Conservation (phyloP, 1,140 invertebrate species). For the Homalodisca vitripennis region DNA sequence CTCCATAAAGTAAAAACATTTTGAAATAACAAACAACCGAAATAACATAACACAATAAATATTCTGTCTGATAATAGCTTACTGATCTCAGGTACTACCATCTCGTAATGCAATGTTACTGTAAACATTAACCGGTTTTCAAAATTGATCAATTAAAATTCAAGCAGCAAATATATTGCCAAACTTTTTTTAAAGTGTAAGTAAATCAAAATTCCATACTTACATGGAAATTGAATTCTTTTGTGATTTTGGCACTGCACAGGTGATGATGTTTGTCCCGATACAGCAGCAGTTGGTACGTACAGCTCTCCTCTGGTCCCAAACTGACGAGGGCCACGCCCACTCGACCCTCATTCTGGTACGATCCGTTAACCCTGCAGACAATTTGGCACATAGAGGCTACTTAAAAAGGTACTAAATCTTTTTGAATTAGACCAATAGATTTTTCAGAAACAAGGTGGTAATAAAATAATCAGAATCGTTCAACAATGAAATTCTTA, state of each 20-base stretch:
- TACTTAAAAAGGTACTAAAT: not conserved
- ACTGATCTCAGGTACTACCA: no score
- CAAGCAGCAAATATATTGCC: no score
- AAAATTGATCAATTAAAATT: no score
- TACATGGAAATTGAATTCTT: slow-evolving; percentile 39
- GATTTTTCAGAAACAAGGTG: not conserved
- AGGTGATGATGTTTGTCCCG: slow-evolving; percentile 38
- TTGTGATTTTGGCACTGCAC: slow-evolving; percentile 31
- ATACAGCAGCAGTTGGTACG: slow-evolving; percentile 40
- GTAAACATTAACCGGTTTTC: no score
- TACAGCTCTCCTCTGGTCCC: slow-evolving; percentile 26
- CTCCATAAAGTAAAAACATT: no score
- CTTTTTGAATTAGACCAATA: not conserved
- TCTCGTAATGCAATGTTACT: no score
- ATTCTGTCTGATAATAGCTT: no score
- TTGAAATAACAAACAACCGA: no score
- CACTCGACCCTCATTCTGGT: slow-evolving; percentile 38
- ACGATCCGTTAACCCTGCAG: slow-evolving; percentile 38
- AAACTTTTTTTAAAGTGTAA: no score
- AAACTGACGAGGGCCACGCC: slow-evolving; percentile 36
- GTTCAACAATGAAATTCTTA: not conserved
- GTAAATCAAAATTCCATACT: slow-evolving; percentile 31
- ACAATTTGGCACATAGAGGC: not conserved
- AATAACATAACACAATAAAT: no score
- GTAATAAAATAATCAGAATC: not conserved